phyloP scores from a whole-genome alignment of 2,888 invertebrate genomes.

The Thalpophila matura region DNA sequence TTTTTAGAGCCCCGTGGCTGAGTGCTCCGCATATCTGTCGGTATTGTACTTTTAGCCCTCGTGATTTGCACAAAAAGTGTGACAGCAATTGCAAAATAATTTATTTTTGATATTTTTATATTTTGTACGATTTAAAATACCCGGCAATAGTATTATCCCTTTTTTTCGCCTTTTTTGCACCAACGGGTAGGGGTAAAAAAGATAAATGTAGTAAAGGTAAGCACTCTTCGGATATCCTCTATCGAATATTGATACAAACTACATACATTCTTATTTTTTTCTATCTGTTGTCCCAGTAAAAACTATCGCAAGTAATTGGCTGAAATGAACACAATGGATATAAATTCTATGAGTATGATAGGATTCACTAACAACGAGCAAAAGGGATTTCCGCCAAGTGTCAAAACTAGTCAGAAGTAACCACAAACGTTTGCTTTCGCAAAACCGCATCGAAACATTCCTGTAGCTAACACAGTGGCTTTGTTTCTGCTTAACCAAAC shows the following conservation, averaged over 20 bases:
- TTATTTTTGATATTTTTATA: not conserved
- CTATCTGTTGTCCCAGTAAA: not conserved
- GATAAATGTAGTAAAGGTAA: no score
- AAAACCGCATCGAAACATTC: conserved; percentile 49
- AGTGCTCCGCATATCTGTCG: conserved; percentile 39
- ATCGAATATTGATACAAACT: no score
- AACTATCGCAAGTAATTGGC: not conserved
- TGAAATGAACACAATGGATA: not conserved
- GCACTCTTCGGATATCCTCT: no score
- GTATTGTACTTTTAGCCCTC: conserved; percentile 1
- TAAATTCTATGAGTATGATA: not conserved
- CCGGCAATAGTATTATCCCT: no score
- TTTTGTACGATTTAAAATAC: not conserved
- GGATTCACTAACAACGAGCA: conserved; percentile 2
- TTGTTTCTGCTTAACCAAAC: conserved; percentile 36
- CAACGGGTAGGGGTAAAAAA: no score
- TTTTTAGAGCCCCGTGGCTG: conserved; percentile 60
- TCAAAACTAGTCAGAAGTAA: conserved; percentile 45
- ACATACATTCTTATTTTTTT: no score
- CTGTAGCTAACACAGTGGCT: conserved; percentile 33
- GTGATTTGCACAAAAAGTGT: not conserved
- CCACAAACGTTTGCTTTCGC: conserved; percentile 53
- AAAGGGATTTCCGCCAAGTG: conserved; percentile 33
- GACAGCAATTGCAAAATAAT: not conserved
- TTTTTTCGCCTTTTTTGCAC: no score